Conservation (phyloP, 2,113 vertebrate species). For the Alligator mississippiensis region DNA sequence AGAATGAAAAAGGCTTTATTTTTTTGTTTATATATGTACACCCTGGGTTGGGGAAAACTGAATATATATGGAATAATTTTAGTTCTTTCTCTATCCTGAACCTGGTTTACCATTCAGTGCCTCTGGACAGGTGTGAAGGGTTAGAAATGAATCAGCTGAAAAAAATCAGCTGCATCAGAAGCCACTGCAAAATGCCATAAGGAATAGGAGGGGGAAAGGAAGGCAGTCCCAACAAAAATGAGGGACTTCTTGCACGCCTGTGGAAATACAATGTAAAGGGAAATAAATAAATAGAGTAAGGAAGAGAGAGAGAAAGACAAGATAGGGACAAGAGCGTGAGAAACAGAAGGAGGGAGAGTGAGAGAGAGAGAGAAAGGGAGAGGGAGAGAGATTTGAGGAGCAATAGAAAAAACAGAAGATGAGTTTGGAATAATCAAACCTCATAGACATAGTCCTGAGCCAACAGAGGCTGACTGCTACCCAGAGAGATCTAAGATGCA, state of each 20-base stretch:
- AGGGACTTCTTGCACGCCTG: fast-evolving
- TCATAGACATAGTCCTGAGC: not conserved
- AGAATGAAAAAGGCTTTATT: not conserved
- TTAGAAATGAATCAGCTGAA: not conserved
- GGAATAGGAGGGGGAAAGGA: not conserved
- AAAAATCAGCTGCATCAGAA: not conserved
- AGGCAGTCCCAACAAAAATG: not conserved
- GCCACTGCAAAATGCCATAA: not conserved
- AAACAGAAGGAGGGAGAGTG: no score
- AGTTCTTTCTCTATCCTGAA: not conserved
- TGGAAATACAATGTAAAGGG: not conserved
- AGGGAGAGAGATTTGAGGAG: not conserved
- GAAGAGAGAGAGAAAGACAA: not conserved
- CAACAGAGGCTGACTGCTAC: not conserved
- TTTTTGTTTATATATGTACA: not conserved
- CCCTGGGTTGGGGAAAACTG: not conserved
- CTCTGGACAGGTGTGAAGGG: not conserved
- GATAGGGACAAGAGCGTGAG: not conserved
- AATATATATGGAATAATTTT: not conserved
- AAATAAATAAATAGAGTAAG: not conserved
- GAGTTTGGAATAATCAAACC: not conserved
- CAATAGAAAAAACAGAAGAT: not conserved
- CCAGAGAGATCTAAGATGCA: not conserved
- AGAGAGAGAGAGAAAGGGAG: no score
- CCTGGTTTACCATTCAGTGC: not conserved